Evolutionary conservation across 2,888 invertebrate genomes (phyloP).

Genomic region (Dryadula phaetusa): DNA sequence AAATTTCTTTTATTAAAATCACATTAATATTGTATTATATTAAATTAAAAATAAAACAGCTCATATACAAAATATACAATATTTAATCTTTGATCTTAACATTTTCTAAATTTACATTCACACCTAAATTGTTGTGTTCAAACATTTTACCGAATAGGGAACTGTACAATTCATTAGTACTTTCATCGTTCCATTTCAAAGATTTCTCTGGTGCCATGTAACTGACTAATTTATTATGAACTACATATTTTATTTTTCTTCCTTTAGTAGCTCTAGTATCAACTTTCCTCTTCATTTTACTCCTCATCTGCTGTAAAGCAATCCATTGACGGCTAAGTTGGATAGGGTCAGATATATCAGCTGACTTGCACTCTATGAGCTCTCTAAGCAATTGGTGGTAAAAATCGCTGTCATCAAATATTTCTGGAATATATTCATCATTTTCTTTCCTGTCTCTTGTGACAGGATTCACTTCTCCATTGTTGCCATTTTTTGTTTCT

Average conservation of each 20-base stretch:
- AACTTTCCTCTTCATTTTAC: conserved; percentile 95
- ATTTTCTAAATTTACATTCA: conserved; percentile 67
- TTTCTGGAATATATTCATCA: conserved; percentile 89
- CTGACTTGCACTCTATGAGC: conserved; percentile 95
- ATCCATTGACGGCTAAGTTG: conserved; percentile 96
- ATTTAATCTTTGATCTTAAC: conserved; percentile 44
- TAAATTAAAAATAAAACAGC: background rate
- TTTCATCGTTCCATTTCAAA: conserved; percentile 89
- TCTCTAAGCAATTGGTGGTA: conserved; percentile 97
- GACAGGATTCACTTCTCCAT: conserved; percentile 54
- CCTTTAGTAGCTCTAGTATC: conserved; percentile 98
- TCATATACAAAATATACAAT: background rate
- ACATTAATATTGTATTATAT: no score
- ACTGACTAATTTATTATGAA: conserved; percentile 94
- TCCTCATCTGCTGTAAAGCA: conserved; percentile 94
- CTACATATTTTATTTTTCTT: conserved; percentile 93
- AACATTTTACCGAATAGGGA: conserved; percentile 91
- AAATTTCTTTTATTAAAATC: no score
- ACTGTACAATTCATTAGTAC: conserved; percentile 91
- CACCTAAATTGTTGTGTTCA: conserved; percentile 73
- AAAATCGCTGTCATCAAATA: conserved; percentile 98
- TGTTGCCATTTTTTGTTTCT: conserved; percentile 51
- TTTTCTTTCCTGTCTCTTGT: conserved; percentile 66
- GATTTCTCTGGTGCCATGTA: conserved; percentile 93
- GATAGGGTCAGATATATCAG: conserved; percentile 92